Base-by-base conservation (phyloP, 2,888 invertebrate genomes). In the Diachrysia chrysitis region DNA sequence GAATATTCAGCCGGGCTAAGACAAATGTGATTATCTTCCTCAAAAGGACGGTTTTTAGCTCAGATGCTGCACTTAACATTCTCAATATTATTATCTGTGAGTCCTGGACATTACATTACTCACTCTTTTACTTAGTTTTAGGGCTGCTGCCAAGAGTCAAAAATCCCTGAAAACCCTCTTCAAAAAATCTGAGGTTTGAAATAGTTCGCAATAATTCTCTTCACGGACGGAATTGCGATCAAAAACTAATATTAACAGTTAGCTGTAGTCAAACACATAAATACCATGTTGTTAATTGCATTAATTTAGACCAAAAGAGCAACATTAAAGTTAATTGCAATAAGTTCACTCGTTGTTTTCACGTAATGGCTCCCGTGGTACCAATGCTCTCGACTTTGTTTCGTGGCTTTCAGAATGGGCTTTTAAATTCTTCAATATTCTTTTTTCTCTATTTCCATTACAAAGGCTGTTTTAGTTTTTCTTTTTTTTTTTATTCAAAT, bases 371-470 rank as follows among this genome's bases (percentile, higher is more conserved):
- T 25, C 17, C 42, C 55, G 48, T 48, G 63, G 9, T 21, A 51
- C 21, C 48, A 42, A 42, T 42, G 42, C n/a, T 42, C n/a, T 42
- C 42, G 42, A n/a, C n/a, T 37, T 42, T n/a, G 42, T 42, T 42
- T 6, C 14, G 42, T 42, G 42, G 42, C 42, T 42, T 42, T 42
- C n/a, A 42, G 42, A 42, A 42, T 42, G 42, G n/a, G 42, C 42
- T 42, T 42, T 42, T 42, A 42, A 42, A 5, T n/a, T 42, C 42
- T 37, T 37, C 16, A 14, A 37, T 16, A 10, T 37, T 37, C 37
- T 42, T 42, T 5, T 42, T 42, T 42, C 3, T 4, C 42, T 42
- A 42, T 42, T 42, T 42, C 16, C 16, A n/a, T 5, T 42, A 42
- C 6, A n/a, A n/a, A n/a, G n/a, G n/a, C n/a, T n/a, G n/a, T 16